These are phyloP conservation scores for Meriones unguiculatus DNA, from an alignment of 2,113 vertebrate species.

Conservation along the genomic window DNA sequence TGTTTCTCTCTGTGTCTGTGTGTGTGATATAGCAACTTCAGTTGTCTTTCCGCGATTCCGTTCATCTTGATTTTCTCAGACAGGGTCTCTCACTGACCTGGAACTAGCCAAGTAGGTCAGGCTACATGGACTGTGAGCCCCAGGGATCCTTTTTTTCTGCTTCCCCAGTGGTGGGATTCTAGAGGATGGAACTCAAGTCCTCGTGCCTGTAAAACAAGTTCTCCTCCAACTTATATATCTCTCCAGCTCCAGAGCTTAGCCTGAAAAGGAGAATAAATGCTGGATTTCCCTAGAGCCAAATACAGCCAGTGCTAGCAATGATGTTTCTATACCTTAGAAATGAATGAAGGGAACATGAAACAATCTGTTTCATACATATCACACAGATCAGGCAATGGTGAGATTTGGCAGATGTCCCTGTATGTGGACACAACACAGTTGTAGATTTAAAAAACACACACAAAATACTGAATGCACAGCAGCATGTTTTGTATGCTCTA, in stretches of 20 bases:
- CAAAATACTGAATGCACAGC: background rate
- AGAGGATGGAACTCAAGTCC: background rate
- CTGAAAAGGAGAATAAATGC: background rate
- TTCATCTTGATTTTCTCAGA: background rate
- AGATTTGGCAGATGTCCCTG: background rate
- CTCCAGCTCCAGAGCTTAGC: no score
- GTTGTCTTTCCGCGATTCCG: background rate
- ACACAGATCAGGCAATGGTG: background rate
- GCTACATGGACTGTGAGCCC: background rate
- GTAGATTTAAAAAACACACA: background rate
- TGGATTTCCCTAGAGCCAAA: background rate
- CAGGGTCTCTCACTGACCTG: background rate
- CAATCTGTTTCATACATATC: rapidly evolving
- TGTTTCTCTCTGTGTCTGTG: background rate
- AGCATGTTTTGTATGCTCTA: rapidly evolving
- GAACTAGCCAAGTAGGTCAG: background rate
- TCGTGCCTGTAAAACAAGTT: background rate
- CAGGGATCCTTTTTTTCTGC: background rate
- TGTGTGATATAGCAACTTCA: background rate
- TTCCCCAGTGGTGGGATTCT: background rate
- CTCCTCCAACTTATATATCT: background rate
- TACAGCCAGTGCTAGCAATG: background rate
- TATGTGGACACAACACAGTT: background rate
- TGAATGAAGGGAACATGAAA: background rate
- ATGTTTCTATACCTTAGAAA: background rate